Base-by-base conservation (phyloP, 37 sponge, comb jelly and placozoan genomes). In the Aplysina aerophoba region DNA sequence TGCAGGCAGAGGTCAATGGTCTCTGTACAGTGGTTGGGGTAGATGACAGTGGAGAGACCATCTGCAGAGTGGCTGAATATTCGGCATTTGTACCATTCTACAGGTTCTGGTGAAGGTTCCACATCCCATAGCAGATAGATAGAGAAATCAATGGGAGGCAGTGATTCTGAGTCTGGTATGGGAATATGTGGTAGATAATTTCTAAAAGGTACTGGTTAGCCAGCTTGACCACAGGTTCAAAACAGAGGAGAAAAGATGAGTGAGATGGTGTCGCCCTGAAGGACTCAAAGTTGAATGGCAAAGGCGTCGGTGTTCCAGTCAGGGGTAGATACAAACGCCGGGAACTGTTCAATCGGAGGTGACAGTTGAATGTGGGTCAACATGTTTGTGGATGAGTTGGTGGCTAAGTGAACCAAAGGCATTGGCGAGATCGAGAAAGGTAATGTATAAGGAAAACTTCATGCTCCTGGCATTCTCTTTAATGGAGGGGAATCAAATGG, bases 371-470 rank as follows among this genome's bases (percentile, higher is more conserved):
- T 57, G 59, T 57, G 59, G 17, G 59, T 57, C 17, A 57, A 17
- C 59, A 57, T 57, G 59, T n/a, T 57, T 17, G 15, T 20, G 59
- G 15, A 57, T 57, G 59, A 57, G 59, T 57, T 57, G 59, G 17
- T 57, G 59, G n/a, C n/a, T n/a, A n/a, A n/a, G n/a, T n/a, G n/a
- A 75, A 0, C 86, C 79, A 85, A 85, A 85, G 13, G 86, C 86
- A 85, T 85, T 85, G 15, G 21, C 13, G 4, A 85, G 86, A 59
- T 85, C 86, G 3, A 75, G 6, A 33, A 85, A 85, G 66, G 65
- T 77, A 3, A 85, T 14, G 11, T 40, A 4, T 22, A 85, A 79
- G 33, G 79, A 63, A 15, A 85, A 54, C n/a, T 31, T 27, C 25
- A 62, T 40, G 8, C 78, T 36, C 11, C 58, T 27, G 24, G 86